Base-by-base conservation (phyloP, 1,140 invertebrate genomes). In the Cataglyphis hispanica region DNA sequence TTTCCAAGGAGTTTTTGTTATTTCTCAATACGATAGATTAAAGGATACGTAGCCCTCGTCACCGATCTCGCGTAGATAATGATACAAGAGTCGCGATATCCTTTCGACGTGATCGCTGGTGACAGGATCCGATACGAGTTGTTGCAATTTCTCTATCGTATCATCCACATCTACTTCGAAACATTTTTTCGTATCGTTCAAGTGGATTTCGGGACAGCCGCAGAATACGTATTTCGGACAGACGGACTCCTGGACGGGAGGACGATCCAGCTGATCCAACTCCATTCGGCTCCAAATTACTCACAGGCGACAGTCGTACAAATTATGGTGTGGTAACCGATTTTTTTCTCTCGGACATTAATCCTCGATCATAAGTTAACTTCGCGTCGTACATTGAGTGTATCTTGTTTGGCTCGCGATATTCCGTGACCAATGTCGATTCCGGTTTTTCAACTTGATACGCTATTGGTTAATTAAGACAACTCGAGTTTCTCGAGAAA, bases 41-140 rank as follows among this genome's bases (percentile, higher is more conserved):
- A 93, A 93, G 92, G 93, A 94, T 94, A 94, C 93, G 34, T 89
- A 94, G 85, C 90, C 93, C 25, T 72, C 16, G 13, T 75, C 19
- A 60, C 34, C 81, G 43, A 84, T 66, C 53, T 87, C 27, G n/a
- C 22, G 27, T 27, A 92, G 67, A 76, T 91, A 92, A 67, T 89
- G 53, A 3, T 78, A 50, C 7, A 93, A 46, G 5, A 93, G 86
- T 63, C 80, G 75, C 40, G 67, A 86, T 74, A 93, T 92, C 60
- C 91, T 85, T 1, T 40, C 7, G 25, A 61, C 61, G 22, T 86
- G 87, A n/a, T 85, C 53, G 27, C 74, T 77, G 7, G 87, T 91
- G 25, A 91, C 58, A 13, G 91, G 80, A 88, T 93, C 91, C 11
- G 86, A 83, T n/a, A 93, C 86, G 37, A 93, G 77, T 84, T 90